A percentile compares a stretch with the other conserved stretches of the same genome.
Evolutionary conservation across 1,140 invertebrate species (phyloP).

Genomic region (Halyomorpha halys): DNA sequence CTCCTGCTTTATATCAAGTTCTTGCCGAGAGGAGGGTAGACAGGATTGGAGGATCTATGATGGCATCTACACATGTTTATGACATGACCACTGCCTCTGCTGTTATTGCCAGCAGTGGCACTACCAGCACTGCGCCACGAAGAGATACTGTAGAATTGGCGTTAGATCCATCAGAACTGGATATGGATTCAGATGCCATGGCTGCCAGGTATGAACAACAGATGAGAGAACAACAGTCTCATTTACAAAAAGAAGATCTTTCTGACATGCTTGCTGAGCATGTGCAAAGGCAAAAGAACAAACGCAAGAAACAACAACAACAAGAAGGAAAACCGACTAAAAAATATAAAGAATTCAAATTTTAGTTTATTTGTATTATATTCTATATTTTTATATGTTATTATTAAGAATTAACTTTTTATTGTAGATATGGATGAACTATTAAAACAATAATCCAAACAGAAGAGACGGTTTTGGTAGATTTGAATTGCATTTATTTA

Average conservation of each 20-base stretch:
- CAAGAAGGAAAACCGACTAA: constrained; percentile 76
- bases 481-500: no score
- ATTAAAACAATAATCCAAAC: no score
- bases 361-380: constrained; percentile 42
- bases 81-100: constrained; percentile 50
- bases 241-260: constrained; percentile 85
- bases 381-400: not conserved
- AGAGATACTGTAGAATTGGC: constrained; percentile 80
- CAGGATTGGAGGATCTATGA: constrained; percentile 86
- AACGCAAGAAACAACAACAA: constrained; percentile 83
- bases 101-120: constrained; percentile 34
- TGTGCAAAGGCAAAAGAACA: constrained; percentile 88
- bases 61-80: constrained; percentile 96
- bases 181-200: constrained; percentile 91
- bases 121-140: constrained; percentile 33
- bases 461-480: no score
- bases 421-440: no score
- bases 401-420: no score
- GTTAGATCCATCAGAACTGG: constrained; percentile 92
- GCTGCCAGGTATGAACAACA: constrained; percentile 94
- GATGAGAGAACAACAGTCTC: constrained; percentile 79
- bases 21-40: constrained; percentile 90
- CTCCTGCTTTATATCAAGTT: constrained; percentile 84
- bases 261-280: constrained; percentile 98
- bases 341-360: constrained; percentile 98